Conservation (phyloP, 2,888 invertebrate species). For the Norana najaformis region DNA sequence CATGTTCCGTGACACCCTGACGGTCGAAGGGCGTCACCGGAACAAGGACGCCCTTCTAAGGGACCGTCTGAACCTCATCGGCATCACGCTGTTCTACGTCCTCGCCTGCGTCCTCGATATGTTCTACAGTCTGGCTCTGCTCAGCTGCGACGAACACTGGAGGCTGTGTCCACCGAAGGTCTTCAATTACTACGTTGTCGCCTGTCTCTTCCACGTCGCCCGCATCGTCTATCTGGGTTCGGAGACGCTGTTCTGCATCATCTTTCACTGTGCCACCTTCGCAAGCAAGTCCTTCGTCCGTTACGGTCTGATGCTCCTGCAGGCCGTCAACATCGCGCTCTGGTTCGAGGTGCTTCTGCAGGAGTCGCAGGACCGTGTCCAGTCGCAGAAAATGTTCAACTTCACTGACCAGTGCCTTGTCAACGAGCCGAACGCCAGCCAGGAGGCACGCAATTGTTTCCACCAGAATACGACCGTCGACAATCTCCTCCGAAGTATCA, state of each 20-base stretch:
- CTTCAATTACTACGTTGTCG: neutral
- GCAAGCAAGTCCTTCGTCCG: neutral
- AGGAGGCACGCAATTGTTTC: neutral
- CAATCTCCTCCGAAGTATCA: neutral
- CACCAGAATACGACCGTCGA: conserved; percentile 18
- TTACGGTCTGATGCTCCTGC: conserved; percentile 31
- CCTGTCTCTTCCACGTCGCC: conserved; percentile 23
- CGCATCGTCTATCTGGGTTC: conserved; percentile 23
- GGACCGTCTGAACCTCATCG: conserved; percentile 26
- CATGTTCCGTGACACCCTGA: neutral
- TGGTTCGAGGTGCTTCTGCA: conserved; percentile 37
- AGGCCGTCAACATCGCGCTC: conserved; percentile 34
- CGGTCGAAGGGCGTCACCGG: neutral
- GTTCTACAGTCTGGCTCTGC: conserved; percentile 1
- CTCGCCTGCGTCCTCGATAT: conserved; percentile 26
- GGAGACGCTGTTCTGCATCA: conserved; percentile 28
- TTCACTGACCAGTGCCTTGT: neutral
- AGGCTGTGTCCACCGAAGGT: neutral
- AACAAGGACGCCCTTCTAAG: neutral
- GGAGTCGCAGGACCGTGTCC: conserved; percentile 21
- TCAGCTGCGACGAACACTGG: neutral
- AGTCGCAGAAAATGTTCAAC: neutral
- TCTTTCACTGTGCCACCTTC: conserved; percentile 14
- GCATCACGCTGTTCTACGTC: conserved; percentile 28
- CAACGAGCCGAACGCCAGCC: neutral